Conservation (phyloP, 2,113 vertebrate genomes). For the Tor tambroides region DNA sequence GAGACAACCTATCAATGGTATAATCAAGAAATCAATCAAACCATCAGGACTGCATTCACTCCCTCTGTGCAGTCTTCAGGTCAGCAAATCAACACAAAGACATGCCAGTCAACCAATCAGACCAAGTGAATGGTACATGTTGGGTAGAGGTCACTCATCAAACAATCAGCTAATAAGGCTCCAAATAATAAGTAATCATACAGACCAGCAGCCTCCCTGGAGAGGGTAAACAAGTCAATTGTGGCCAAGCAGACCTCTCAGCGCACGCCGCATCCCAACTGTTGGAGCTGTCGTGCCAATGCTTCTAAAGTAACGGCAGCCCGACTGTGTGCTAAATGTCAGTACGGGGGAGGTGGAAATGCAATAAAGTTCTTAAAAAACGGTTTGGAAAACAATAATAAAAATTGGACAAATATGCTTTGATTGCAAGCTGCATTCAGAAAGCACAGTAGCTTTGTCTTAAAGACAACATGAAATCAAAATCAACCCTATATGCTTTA, state of each 20-base stretch:
- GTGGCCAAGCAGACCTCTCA: not conserved
- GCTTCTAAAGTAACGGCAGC: not conserved
- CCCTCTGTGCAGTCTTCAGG: conserved; percentile 30
- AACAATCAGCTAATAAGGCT: conserved; percentile 55
- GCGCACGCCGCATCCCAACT: not conserved
- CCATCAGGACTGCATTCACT: conserved; percentile 53
- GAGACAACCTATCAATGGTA: conserved; percentile 50
- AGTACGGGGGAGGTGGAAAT: not conserved
- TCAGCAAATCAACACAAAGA: conserved; percentile 50
- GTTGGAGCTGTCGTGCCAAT: not conserved
- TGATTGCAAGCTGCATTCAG: not conserved
- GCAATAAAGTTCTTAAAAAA: conserved; percentile 22
- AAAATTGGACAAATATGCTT: conserved; percentile 37
- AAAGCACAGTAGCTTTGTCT: not conserved
- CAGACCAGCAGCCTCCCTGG: conserved; percentile 7
- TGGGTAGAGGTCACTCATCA: conserved; percentile 30
- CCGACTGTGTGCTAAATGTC: not conserved
- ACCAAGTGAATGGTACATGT: not conserved
- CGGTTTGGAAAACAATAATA: conserved; percentile 10
- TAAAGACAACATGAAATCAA: not conserved
- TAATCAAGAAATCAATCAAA: conserved; percentile 56
- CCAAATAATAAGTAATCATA: conserved; percentile 50
- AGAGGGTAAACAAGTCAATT: conserved; percentile 41
- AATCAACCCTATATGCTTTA: not conserved
- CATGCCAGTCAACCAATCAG: conserved; percentile 41